A percentile compares a stretch with the other conserved stretches of the same genome.
These are phyloP conservation scores for Pentalonia nigronervosa DNA, from an alignment of 1,140 invertebrate species.

Conservation along the genomic window DNA sequence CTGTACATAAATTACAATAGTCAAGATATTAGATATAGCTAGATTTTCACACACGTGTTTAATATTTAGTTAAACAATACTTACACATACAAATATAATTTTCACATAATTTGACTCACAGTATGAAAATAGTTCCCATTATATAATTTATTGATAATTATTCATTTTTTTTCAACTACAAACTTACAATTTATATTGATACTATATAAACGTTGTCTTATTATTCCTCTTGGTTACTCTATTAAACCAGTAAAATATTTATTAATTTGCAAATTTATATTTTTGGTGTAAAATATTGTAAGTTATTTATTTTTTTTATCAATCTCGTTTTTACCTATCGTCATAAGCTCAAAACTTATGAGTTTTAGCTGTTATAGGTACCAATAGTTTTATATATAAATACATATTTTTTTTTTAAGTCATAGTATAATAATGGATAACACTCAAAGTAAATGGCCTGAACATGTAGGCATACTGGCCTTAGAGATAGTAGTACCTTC, in stretches of 20 bases:
- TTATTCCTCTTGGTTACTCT: background rate
- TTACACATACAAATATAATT: background rate
- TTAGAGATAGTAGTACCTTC: constrained; percentile 93
- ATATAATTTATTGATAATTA: background rate
- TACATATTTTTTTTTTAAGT: background rate
- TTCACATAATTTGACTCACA: background rate
- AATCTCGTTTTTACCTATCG: background rate
- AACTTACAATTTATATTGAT: background rate
- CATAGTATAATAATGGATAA: background rate
- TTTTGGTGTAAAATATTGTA: background rate
- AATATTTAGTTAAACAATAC: background rate
- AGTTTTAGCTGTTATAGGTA: background rate
- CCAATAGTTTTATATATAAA: background rate
- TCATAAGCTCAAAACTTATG: background rate
- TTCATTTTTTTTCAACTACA: background rate
- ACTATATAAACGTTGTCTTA: background rate
- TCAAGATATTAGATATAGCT: no score
- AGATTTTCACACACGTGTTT: background rate
- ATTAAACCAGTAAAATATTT: background rate
- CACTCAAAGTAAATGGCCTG: constrained; percentile 70
- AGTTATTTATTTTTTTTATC: background rate
- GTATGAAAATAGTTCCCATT: background rate
- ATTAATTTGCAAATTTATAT: background rate
- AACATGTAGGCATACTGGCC: constrained; percentile 91
- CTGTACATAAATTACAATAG: background rate